Percentiles rank a stretch among this genome's conserved stretches.
Evolutionary conservation across 2,888 invertebrate species (phyloP).

Genomic region (Bembecia ichneumoniformis): DNA sequence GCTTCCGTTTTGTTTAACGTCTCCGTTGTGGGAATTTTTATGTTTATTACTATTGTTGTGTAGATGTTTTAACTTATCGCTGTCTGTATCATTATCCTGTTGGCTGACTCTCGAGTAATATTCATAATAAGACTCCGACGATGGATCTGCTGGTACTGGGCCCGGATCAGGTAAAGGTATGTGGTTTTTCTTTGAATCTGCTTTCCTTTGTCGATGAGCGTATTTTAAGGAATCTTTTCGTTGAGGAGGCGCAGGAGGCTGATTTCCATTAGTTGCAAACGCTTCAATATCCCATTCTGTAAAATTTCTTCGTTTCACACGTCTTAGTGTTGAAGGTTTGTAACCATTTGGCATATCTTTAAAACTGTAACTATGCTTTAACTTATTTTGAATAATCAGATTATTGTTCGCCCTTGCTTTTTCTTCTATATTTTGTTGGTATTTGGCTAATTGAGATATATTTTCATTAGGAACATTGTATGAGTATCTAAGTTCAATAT

Average conservation of each 20-base stretch:
- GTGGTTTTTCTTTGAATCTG: slow-evolving; percentile 53
- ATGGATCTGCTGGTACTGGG: slow-evolving; percentile 58
- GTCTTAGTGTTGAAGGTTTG: slow-evolving; percentile 70
- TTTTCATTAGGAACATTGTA: slow-evolving; percentile 51
- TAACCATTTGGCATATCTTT: slow-evolving; percentile 76
- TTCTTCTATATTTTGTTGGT: slow-evolving; percentile 74
- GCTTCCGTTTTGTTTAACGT: slow-evolving; percentile 15
- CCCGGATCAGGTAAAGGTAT: slow-evolving; percentile 61
- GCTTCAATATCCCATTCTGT: slow-evolving; percentile 73
- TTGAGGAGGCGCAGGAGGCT: slow-evolving; percentile 55
- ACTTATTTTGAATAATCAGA: slow-evolving; percentile 64
- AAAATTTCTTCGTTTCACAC: slow-evolving; percentile 70
- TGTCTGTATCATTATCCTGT: slow-evolving; percentile 64
- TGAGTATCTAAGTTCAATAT: slow-evolving; percentile 41
- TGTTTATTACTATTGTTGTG: slow-evolving; percentile 49
- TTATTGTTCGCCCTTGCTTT: slow-evolving; percentile 67
- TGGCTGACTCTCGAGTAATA: slow-evolving; percentile 67
- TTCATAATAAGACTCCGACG: slow-evolving; percentile 65
- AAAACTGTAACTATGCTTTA: slow-evolving; percentile 71
- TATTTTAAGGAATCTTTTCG: slow-evolving; percentile 67
- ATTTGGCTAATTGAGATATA: slow-evolving; percentile 73
- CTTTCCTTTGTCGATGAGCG: slow-evolving; percentile 64
- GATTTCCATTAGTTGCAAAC: slow-evolving; percentile 44
- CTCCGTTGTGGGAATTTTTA: slow-evolving; percentile 21
- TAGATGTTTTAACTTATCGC: slow-evolving; percentile 57